Conservation (phyloP, 2,888 invertebrate species). For the Acanthosepion esculentum region DNA sequence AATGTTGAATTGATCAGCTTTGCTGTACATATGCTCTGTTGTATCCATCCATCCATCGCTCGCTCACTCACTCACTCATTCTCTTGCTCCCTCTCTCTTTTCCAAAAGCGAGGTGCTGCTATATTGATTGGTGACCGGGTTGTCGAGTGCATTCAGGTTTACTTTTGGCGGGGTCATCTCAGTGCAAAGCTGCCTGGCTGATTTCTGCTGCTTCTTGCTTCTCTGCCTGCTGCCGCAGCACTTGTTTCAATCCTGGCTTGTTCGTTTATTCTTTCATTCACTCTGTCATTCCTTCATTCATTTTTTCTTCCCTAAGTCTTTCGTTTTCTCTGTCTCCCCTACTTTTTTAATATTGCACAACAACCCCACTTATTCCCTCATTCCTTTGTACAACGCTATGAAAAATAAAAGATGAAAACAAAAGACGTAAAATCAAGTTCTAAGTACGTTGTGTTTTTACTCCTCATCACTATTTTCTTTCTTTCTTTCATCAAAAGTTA, state of each 20-base stretch:
- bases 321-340: no score
- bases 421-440: no score
- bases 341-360: no score
- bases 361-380: no score
- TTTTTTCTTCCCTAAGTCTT: no score
- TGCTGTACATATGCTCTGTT: background rate
- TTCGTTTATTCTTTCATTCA: background rate
- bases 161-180: slow-evolving; percentile 11
- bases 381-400: no score
- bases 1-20: background rate
- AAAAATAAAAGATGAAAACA: no score
- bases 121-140: slow-evolving; percentile 33
- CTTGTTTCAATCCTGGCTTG: background rate
- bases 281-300: no score
- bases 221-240: background rate
- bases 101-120: slow-evolving; percentile 11
- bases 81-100: background rate
- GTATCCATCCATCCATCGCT: background rate
- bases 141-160: slow-evolving; percentile 33
- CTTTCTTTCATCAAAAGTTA: no score
- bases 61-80: no score
- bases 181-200: slow-evolving; percentile 33
- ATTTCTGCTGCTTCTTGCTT: background rate
- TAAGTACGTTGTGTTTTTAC: no score
- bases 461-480: no score